Base-by-base conservation (phyloP, 2,888 invertebrate genomes). In the Pseudococcus viburni region DNA sequence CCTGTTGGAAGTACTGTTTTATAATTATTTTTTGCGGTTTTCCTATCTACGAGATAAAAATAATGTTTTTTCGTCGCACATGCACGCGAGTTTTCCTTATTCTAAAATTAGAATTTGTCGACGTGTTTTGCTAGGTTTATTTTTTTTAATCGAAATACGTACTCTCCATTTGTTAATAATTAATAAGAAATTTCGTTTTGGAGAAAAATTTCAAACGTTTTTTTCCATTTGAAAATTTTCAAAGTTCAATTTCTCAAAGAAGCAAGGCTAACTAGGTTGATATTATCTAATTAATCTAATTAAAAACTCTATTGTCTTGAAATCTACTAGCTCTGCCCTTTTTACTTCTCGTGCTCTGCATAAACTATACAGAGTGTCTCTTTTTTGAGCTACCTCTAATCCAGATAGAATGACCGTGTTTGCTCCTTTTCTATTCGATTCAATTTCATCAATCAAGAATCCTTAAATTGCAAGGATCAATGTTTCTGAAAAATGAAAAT, bases 101-200 rank as follows among this genome's bases (percentile, higher is more conserved):
- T 19, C 64, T 64, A 12, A 64, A 19, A 64, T 64, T 64, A 64
- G 64, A 64, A 64, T 64, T 64, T 64, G 19, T 64, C 22, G 22
- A 64, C 64, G 22, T 64, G 64, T 64, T 64, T 64, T 11, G 22
- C 12, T 1, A 22, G 22, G 64, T 22, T 22, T 22, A 64, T 64
- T 64, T 64, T 64, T 64, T 33, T 64, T 64, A 64, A 64, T 64
- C 64, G 64, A 64, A 64, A 64, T 64, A 64, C 26, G 59, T 64
- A 64, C 64, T 64, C 64, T 64, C 64, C 22, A 22, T 64, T 64
- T 22, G 6, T 22, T 64, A 3, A 11, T 64, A 64, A 64, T 64
- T 64, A 22, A 22, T 64, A 11, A 3, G 15, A 64, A 22, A 19
- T 9, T 64, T 64, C n/a, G 15, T 51, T 51, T 12, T 51, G 55